Conservation (phyloP, 2,113 vertebrate genomes). For the Hemicordylus capensis region DNA sequence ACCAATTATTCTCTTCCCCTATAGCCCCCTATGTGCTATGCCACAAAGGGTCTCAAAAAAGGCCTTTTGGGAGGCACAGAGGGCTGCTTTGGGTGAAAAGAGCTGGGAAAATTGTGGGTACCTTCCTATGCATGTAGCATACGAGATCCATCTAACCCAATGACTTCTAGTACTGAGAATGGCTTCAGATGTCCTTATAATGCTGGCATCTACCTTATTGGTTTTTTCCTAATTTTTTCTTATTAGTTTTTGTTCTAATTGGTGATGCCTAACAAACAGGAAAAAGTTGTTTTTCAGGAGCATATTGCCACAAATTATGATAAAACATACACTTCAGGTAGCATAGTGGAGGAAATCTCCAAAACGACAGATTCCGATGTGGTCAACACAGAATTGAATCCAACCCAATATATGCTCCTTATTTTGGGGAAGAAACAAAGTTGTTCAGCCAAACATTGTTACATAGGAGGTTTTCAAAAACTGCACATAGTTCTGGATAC, state of each 20-base stretch:
- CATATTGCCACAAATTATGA: background rate
- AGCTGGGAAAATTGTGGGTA: no score
- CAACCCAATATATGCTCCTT: background rate
- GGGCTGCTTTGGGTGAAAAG: no score
- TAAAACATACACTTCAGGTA: background rate
- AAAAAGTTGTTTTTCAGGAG: background rate
- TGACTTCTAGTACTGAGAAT: background rate
- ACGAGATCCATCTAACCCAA: no score
- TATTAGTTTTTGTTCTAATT: background rate
- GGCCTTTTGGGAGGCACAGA: no score
- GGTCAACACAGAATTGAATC: background rate
- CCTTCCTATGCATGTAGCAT: no score
- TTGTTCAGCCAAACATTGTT: constrained; percentile 82
- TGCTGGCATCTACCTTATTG: background rate
- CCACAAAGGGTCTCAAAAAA: no score
- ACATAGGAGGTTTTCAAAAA: constrained; percentile 87
- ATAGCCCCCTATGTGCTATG: no score
- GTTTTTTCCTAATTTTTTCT: background rate
- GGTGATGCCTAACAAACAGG: background rate
- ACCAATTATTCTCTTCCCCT: no score
- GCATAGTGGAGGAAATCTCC: background rate
- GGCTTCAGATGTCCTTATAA: background rate
- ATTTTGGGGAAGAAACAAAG: constrained; percentile 19
- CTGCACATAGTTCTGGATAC: constrained; percentile 87
- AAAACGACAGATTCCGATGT: background rate